Percentiles rank a stretch among this genome's conserved stretches.
These are phyloP conservation scores for Xiphydria camelus DNA, from an alignment of 2,888 invertebrate genomes.

Conservation along the genomic window DNA sequence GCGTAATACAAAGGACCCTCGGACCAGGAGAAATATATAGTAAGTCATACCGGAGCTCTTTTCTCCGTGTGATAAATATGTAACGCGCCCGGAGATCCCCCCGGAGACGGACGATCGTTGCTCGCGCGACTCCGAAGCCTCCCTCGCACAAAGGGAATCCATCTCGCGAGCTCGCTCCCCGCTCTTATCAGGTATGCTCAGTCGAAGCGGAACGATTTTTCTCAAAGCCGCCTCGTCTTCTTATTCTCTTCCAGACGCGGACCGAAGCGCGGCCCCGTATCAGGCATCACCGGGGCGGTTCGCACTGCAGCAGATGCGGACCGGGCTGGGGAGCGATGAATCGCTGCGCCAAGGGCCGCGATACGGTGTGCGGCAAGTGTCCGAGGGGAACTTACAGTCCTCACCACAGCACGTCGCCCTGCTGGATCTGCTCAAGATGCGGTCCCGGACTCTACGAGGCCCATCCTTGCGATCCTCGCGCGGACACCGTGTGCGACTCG, in stretches of 20 bases:
- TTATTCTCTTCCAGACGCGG: constrained; percentile 39
- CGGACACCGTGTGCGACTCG: constrained; percentile 57
- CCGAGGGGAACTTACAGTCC: constrained; percentile 53
- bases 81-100: neutral
- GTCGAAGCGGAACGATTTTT: too few relatives aligned
- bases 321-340: constrained; percentile 55
- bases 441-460: constrained; percentile 58
- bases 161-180: too few relatives aligned
- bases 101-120: neutral
- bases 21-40: too few relatives aligned
- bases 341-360: constrained; percentile 44
- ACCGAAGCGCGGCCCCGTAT: constrained; percentile 45
- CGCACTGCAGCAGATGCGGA: constrained; percentile 54
- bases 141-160: too few relatives aligned
- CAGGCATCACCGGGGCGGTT: constrained; percentile 47
- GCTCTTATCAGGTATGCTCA: too few relatives aligned
- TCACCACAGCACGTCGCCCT: constrained; percentile 54
- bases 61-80: too few relatives aligned
- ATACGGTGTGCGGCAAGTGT: constrained; percentile 55
- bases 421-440: constrained; percentile 57
- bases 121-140: too few relatives aligned
- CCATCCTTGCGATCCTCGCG: constrained; percentile 48
- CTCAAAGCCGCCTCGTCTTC: too few relatives aligned
- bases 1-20: too few relatives aligned
- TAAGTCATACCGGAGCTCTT: too few relatives aligned